Evolutionary conservation across 2,888 invertebrate genomes (phyloP).

Genomic region (Drosophila subquinaria): DNA sequence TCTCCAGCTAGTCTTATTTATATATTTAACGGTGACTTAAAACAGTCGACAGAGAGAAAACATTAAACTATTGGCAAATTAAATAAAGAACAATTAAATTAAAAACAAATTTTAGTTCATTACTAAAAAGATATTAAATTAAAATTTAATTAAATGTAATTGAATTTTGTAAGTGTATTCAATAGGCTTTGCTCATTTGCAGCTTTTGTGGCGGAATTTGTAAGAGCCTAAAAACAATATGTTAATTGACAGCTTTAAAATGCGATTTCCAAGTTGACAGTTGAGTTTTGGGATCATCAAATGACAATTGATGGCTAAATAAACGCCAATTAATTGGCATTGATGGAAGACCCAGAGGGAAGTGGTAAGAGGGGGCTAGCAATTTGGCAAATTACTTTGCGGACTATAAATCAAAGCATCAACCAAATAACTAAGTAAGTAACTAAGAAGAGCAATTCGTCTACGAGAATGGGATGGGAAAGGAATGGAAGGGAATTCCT

Average conservation of each 20-base stretch:
- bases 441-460: slow-evolving; percentile 42
- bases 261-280: slow-evolving; percentile 28
- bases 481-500: slow-evolving; percentile 2
- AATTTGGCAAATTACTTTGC: slow-evolving; percentile 67
- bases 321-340: slow-evolving; percentile 76
- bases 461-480: slow-evolving; percentile 25
- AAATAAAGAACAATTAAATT: too few relatives aligned
- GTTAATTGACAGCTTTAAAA: slow-evolving; percentile 56
- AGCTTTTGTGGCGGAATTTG: background rate
- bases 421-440: slow-evolving; percentile 32
- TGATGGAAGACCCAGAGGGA: slow-evolving; percentile 46
- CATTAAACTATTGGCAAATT: too few relatives aligned
- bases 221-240: slow-evolving; percentile 42
- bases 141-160: too few relatives aligned
- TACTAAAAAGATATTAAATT: too few relatives aligned
- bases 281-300: slow-evolving; percentile 34
- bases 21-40: too few relatives aligned
- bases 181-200: background rate
- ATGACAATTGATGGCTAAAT: slow-evolving; percentile 72
- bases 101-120: too few relatives aligned
- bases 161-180: background rate
- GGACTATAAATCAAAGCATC: slow-evolving; percentile 72
- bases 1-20: too few relatives aligned
- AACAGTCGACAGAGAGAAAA: too few relatives aligned
- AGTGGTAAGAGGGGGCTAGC: slow-evolving; percentile 4